Conservation (phyloP, 2,113 vertebrate genomes). For the Nipponia nippon region DNA sequence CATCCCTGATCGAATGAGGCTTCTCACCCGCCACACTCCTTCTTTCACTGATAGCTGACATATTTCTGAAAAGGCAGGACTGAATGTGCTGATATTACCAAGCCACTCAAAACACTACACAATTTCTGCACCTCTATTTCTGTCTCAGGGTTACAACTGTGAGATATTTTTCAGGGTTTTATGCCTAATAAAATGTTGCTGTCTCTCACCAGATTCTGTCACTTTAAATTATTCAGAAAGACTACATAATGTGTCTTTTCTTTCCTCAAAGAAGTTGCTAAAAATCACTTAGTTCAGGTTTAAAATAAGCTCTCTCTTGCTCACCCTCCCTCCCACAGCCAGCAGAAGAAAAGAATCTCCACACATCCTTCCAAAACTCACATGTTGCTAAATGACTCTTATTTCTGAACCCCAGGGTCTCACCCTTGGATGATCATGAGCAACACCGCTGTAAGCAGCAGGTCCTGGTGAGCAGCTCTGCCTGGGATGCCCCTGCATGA, state of each 20-base stretch:
- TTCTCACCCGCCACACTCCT: background rate
- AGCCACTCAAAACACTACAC: background rate
- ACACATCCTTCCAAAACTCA: background rate
- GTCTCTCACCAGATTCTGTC: constrained; percentile 10
- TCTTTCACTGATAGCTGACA: background rate
- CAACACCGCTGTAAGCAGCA: background rate
- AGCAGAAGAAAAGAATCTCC: background rate
- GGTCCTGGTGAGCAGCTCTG: background rate
- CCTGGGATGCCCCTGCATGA: background rate
- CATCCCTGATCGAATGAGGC: background rate
- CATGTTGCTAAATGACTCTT: background rate
- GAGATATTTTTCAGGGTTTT: constrained; percentile 14
- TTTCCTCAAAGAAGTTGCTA: background rate
- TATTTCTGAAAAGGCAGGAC: background rate
- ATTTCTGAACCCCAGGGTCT: background rate
- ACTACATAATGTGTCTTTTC: background rate
- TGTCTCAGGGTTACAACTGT: background rate
- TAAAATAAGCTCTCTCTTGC: constrained; percentile 18
- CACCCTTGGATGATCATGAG: background rate
- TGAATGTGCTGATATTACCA: background rate
- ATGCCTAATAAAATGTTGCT: constrained; percentile 17
- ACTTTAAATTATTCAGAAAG: constrained; percentile 26
- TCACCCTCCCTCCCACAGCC: constrained; percentile 19
- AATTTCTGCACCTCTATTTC: constrained; percentile 30
- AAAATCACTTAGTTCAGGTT: constrained; percentile 19